These are phyloP conservation scores for Rhimphoctona megacephalus DNA, from an alignment of 2,888 invertebrate species.

Conservation along the genomic window DNA sequence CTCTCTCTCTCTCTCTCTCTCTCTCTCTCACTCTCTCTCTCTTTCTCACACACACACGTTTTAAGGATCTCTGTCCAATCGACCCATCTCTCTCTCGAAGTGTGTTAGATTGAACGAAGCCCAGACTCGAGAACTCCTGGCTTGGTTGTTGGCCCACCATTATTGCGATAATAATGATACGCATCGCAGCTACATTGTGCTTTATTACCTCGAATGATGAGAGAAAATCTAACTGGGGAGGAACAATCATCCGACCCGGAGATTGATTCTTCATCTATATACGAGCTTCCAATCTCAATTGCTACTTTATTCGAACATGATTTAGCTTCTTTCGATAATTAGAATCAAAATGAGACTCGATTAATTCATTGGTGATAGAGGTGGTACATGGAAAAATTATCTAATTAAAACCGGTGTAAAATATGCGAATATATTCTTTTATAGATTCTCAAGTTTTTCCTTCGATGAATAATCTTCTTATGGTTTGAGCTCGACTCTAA, in stretches of 20 bases:
- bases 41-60: neutral
- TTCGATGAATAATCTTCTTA: neutral
- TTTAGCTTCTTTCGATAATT: neutral
- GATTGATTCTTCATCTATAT: conserved; percentile 39
- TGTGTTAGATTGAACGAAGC: conserved; percentile 34
- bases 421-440: neutral
- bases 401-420: neutral
- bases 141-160: conserved; percentile 38
- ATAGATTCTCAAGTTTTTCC: neutral
- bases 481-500: neutral
- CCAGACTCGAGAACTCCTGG: conserved; percentile 10
- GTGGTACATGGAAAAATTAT: neutral
- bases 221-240: neutral
- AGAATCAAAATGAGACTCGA: neutral
- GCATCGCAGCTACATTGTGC: conserved; percentile 47
- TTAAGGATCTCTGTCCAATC: neutral
- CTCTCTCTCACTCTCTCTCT: conserved; percentile 10
- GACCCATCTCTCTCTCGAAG: neutral
- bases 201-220: conserved; percentile 45
- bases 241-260: conserved; percentile 33
- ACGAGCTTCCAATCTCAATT: conserved; percentile 12
- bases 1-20: conserved; percentile 17
- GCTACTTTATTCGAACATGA: neutral
- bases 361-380: neutral
- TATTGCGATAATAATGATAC: conserved; percentile 59